Conservation (phyloP, 2,797 vertebrate species). For the Naso thynnoides region DNA sequence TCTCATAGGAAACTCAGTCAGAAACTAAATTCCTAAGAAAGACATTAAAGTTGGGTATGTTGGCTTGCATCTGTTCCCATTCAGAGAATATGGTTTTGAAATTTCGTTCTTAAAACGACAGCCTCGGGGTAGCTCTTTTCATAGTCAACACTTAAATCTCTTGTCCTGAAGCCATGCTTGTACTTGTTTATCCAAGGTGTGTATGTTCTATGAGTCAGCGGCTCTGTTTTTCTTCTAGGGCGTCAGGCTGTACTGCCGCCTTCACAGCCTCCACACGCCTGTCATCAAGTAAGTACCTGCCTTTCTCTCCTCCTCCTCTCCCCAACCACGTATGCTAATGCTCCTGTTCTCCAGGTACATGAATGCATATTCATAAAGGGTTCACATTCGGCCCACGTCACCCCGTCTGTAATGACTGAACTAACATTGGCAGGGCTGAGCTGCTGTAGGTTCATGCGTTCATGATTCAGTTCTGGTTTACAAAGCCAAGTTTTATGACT, state of each 20-base stretch:
- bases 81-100: conserved; percentile 22
- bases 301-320: conserved; percentile 12
- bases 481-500: conserved; percentile 34
- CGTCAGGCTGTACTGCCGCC: conserved; percentile 96
- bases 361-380: conserved; percentile 71
- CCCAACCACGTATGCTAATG: conserved; percentile 35
- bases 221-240: conserved; percentile 84
- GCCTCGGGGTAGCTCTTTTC: conserved; percentile 43
- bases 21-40: not conserved
- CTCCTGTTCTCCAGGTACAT: conserved; percentile 59
- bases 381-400: conserved; percentile 49
- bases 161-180: conserved; percentile 49
- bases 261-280: conserved; percentile 94
- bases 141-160: conserved; percentile 38
- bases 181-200: conserved; percentile 70
- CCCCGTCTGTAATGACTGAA: conserved; percentile 44
- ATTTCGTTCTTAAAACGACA: conserved; percentile 24
- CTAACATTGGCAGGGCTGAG: conserved; percentile 35
- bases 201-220: conserved; percentile 69
- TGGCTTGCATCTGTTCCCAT: conserved; percentile 19
- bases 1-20: conserved; percentile 7
- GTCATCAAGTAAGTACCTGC: conserved; percentile 95
- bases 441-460: conserved; percentile 35
- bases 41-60: conserved; percentile 1
- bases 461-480: conserved; percentile 17